Conservation (phyloP, 1,140 invertebrate genomes). For the Bombus affinis region DNA sequence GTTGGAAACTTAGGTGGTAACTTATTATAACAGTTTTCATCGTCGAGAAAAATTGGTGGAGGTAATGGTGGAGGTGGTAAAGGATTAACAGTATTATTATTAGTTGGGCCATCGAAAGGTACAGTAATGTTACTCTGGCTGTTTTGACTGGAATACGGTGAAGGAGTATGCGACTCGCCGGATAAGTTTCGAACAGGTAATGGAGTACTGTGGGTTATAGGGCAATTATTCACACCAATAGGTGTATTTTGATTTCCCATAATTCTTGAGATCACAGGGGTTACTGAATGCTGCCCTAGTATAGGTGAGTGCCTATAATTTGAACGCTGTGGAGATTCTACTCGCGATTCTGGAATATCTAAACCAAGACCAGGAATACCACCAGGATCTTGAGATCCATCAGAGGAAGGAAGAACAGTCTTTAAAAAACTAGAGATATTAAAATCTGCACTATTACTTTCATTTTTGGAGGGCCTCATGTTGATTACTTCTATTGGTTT, state of each 20-base stretch:
- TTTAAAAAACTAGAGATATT: constrained; percentile 80
- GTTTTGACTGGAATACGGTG: constrained; percentile 78
- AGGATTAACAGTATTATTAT: constrained; percentile 74
- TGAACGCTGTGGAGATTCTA: constrained; percentile 69
- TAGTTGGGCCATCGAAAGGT: constrained; percentile 66
- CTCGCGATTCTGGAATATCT: constrained; percentile 70
- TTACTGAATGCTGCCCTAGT: constrained; percentile 65
- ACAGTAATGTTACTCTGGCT: constrained; percentile 75
- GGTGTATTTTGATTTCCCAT: constrained; percentile 54
- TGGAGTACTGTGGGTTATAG: constrained; percentile 77
- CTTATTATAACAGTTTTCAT: constrained; percentile 81
- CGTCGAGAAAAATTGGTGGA: constrained; percentile 82
- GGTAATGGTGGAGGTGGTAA: constrained; percentile 85
- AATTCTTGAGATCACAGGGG: constrained; percentile 71
- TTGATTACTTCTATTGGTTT: constrained; percentile 84
- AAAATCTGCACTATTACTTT: constrained; percentile 75
- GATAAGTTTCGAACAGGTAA: constrained; percentile 72
- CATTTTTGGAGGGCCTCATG: constrained; percentile 70
- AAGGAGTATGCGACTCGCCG: constrained; percentile 73
- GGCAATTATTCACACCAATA: constrained; percentile 68
- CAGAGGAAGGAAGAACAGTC: constrained; percentile 74
- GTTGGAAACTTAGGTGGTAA: constrained; percentile 83
- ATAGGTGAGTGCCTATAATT: constrained; percentile 73
- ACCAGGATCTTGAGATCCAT: constrained; percentile 64
- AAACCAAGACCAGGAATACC: constrained; percentile 79